Evolutionary conservation across 2,888 invertebrate species (phyloP).

Genomic region (Agrenia bidenticulata): DNA sequence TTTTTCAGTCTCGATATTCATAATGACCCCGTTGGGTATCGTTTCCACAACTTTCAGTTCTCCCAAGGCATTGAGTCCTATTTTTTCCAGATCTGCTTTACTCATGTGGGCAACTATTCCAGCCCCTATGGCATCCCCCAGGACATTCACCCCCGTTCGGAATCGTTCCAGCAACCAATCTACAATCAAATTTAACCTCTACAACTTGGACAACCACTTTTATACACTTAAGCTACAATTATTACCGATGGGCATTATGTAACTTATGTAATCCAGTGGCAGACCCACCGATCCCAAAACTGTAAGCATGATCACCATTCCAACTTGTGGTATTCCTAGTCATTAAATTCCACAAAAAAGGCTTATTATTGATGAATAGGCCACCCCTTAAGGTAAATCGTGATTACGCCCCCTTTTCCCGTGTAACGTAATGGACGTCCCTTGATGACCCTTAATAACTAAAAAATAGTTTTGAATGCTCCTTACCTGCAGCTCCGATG

Average conservation of each 20-base stretch:
- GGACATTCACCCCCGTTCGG: slow-evolving; percentile 31
- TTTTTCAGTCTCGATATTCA: too few species aligned
- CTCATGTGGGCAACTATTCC: slow-evolving; percentile 35
- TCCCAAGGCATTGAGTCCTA: not conserved
- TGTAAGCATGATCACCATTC: slow-evolving; percentile 13
- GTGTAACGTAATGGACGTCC: too few species aligned
- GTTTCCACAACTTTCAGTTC: too few species aligned
- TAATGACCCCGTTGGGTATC: too few species aligned
- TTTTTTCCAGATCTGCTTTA: slow-evolving; percentile 25
- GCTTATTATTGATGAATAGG: too few species aligned
- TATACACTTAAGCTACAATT: not conserved
- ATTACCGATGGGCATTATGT: slow-evolving; percentile 7
- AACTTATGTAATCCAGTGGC: not conserved
- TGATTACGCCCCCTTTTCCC: too few species aligned
- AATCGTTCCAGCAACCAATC: slow-evolving; percentile 27
- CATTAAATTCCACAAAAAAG: not conserved
- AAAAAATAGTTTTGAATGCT: not conserved
- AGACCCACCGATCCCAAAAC: slow-evolving; percentile 11
- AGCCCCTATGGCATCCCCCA: slow-evolving; percentile 31
- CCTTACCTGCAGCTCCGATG: slow-evolving; percentile 11
- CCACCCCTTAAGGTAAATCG: too few species aligned
- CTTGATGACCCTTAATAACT: not conserved
- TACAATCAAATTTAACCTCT: not conserved
- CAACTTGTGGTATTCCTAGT: slow-evolving; percentile 14
- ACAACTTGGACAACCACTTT: not conserved